Evolutionary conservation across 2,797 vertebrate species (phyloP).

Genomic region (Scolopax bukidnonensis): DNA sequence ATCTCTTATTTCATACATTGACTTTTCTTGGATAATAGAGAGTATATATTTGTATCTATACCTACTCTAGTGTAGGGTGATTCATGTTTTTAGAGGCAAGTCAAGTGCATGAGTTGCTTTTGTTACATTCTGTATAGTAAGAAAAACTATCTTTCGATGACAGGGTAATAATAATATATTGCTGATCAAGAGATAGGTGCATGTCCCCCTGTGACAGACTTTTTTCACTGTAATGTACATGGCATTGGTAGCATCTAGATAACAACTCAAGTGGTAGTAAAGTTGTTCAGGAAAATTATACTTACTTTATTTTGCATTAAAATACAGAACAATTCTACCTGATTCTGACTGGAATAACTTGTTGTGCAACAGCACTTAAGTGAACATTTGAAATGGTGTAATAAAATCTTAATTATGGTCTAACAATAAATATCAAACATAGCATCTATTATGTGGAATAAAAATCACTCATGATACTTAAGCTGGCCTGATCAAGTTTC

Average conservation of each 20-base stretch:
- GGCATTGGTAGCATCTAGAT: background rate
- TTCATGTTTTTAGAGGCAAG: background rate
- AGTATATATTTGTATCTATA: background rate
- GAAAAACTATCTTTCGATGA: background rate
- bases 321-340: background rate
- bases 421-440: background rate
- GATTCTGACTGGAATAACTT: background rate
- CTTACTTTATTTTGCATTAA: background rate
- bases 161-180: background rate
- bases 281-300: background rate
- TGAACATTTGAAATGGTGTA: constrained; percentile 4
- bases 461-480: background rate
- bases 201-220: background rate
- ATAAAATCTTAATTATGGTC: background rate
- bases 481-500: background rate
- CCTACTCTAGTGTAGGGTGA: background rate
- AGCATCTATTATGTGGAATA: background rate
- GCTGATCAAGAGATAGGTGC: background rate
- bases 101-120: background rate
- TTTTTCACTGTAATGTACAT: background rate
- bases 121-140: background rate
- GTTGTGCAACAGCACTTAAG: background rate
- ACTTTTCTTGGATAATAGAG: background rate
- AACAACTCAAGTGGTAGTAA: background rate
- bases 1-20: background rate